phyloP scores from a whole-genome alignment of 2,888 invertebrate species.

The Drosophila longiperda region DNA sequence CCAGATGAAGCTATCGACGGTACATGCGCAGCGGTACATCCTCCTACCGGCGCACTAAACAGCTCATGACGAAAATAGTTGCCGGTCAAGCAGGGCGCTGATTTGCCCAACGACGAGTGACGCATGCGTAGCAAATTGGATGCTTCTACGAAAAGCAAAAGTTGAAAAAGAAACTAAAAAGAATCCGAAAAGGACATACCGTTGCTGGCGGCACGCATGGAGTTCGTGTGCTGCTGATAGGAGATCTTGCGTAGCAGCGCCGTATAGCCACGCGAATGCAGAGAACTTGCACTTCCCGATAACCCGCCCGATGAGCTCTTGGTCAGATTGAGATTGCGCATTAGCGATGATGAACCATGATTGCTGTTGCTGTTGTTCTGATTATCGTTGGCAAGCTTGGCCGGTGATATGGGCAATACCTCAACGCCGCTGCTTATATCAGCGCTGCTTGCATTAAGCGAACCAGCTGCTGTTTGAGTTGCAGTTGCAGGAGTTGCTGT shows the following conservation, averaged over 20 bases:
- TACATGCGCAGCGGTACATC: neutral
- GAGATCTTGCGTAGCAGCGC: conserved; percentile 83
- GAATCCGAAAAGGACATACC: conserved; percentile 59
- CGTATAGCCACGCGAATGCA: conserved; percentile 82
- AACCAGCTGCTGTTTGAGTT: neutral
- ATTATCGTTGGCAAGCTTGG: conserved; percentile 61
- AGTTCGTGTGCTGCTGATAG: conserved; percentile 84
- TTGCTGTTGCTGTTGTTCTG: conserved; percentile 56
- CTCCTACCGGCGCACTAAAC: conserved; percentile 16
- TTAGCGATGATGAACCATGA: conserved; percentile 69
- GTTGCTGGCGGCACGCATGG: conserved; percentile 80
- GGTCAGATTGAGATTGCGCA: conserved; percentile 80
- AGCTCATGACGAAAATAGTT: conserved; percentile 86
- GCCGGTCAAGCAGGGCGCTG: conserved; percentile 94
- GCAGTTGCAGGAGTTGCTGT: conserved; percentile 13
- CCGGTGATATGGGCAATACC: conserved; percentile 70
- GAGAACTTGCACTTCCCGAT: conserved; percentile 83
- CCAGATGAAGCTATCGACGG: conserved; percentile 47
- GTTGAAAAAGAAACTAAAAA: neutral
- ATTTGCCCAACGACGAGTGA: conserved; percentile 95
- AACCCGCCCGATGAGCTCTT: conserved; percentile 84
- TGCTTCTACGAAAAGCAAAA: conserved; percentile 73
- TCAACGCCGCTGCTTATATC: conserved; percentile 70
- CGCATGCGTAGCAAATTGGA: conserved; percentile 95
- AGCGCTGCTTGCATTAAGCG: conserved; percentile 1